Conservation (phyloP, 1,140 invertebrate genomes). For the Conus ventricosus region DNA sequence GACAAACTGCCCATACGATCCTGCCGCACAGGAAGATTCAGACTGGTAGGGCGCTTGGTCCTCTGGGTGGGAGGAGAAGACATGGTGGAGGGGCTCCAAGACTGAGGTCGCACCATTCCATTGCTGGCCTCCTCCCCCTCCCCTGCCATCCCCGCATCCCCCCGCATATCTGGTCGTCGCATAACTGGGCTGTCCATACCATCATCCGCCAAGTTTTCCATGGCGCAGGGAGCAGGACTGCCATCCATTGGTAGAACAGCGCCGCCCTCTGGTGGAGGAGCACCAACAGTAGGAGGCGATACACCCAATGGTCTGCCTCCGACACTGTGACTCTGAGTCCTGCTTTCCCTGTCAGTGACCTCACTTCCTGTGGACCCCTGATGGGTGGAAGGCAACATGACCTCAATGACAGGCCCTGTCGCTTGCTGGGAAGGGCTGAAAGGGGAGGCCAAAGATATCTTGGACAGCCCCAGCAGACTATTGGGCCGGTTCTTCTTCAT, state of each 20-base stretch:
- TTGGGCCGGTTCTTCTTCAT: slow-evolving; percentile 56
- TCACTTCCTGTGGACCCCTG: background rate
- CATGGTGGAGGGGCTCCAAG: slow-evolving; percentile 55
- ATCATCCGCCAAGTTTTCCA: background rate
- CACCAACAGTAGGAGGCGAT: background rate
- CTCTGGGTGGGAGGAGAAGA: slow-evolving; percentile 44
- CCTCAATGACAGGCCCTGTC: background rate
- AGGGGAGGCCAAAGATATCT: slow-evolving; percentile 45
- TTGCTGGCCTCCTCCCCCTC: slow-evolving; percentile 23
- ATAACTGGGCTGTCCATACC: slow-evolving; percentile 37
- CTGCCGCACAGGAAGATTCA: slow-evolving; percentile 65
- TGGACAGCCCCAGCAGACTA: slow-evolving; percentile 63
- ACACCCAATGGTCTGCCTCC: background rate
- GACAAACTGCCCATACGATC: slow-evolving; percentile 45
- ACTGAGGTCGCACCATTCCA: slow-evolving; percentile 45
- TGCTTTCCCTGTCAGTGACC: background rate
- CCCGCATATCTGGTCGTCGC: slow-evolving; percentile 27
- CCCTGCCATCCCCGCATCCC: slow-evolving; percentile 9
- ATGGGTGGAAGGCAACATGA: background rate
- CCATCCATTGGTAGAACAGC: background rate
- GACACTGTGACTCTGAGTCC: background rate
- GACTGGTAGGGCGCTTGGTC: slow-evolving; percentile 66
- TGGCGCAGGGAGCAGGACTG: background rate
- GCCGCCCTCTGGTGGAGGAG: slow-evolving; percentile 23
- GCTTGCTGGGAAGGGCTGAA: slow-evolving; percentile 7